Evolutionary conservation across 92 coral and sea anemone species (phyloP), one percentile per base, ranked within the genome.

Genomic region (Nematostella vectensis): DNA sequence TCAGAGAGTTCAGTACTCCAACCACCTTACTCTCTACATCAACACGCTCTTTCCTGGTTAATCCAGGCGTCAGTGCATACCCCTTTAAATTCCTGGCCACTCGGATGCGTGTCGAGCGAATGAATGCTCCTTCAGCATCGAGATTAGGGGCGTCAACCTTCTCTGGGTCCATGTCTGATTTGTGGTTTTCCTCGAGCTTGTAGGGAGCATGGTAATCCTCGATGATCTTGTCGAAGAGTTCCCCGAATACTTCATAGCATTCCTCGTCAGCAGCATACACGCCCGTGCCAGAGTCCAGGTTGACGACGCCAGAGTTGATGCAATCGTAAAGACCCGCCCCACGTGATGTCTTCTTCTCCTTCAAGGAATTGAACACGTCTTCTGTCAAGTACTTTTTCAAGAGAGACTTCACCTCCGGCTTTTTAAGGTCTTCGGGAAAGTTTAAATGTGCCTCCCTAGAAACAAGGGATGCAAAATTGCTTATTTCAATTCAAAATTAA

Each of bases 51-150:
- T 72, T 40, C 38, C 67, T 72, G 47, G 80, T 67, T 40, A 79
- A 60, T 10, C 80, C 78, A 11, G 86, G 79, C 4, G 86, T 62
- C 1, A 79, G 72, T 11, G 70, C 70, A 31, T 65, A 79, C 13
- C 86, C 80, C 31, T 57, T 37, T 23, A 79, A 65, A 55, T 73
- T 79, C 37, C 86, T 65, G 8, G 80, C 86, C 3, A 79, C 86
- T 4, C 86, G 73, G 51, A 79, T 74, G 21, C 85, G 74, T 3
- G 85, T 79, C 10, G 79, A 79, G 17, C 71, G 54, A 20, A 79
- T 71, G 50, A 42, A 58, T 44, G 59, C 60, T 36, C 75, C 56
- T 28, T 79, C 80, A n/a, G 75, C 64, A 37, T 71, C 77, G 40
- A 77, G 59, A 43, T 64, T 59, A 11, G 80, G 75, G 39, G 72